Conservation (phyloP, 2,113 vertebrate species). For the Oryctolagus cuniculus region mOryCun1.1 NC_091443.1:38395501-38396000, state of each 20-base stretch:
- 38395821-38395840: too few species aligned
- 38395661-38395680: constrained; percentile 2
- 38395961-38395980: too few species aligned
- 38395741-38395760: background rate
- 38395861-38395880: too few species aligned
- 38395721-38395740: background rate
- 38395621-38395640: background rate
- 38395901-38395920: too few species aligned
- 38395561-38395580: constrained; percentile 54
- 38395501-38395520: background rate
- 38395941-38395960: too few species aligned
- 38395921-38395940: too few species aligned
- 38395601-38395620: constrained; percentile 23
- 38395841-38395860: too few species aligned
- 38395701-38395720: background rate
- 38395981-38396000: too few species aligned
- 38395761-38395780: background rate
- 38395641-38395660: background rate
- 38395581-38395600: constrained; percentile 25
- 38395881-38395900: too few species aligned
- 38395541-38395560: background rate
- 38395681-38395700: constrained; percentile 44
- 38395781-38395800: background rate
- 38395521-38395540: constrained; percentile 47
- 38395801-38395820: too few species aligned